phyloP scores from a whole-genome alignment of 2,797 vertebrate genomes.

The Peromyscus melanophrys region DNA sequence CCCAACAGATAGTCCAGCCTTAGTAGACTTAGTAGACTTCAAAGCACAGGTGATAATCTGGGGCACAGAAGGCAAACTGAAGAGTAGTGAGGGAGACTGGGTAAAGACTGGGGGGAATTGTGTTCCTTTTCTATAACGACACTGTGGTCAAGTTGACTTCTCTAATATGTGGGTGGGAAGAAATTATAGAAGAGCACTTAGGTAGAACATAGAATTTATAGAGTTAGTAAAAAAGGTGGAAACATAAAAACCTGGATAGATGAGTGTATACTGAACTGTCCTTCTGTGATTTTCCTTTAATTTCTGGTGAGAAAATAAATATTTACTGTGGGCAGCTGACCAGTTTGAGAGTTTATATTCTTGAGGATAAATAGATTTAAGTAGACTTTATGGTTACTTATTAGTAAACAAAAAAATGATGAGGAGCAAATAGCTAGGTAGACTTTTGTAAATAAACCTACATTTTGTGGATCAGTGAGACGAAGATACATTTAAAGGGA shows the following conservation, averaged over 20 bases:
- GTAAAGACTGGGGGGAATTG: neutral
- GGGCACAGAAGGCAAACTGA: neutral
- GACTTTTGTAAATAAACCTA: neutral
- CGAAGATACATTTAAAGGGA: neutral
- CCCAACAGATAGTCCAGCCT: constrained; percentile 30
- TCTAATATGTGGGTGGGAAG: neutral
- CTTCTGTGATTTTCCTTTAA: neutral
- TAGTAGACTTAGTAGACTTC: constrained; percentile 6
- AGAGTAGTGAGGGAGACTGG: neutral
- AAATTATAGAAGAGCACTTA: neutral
- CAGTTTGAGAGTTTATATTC: neutral
- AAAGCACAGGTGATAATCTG: constrained; percentile 15
- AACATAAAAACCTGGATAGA: neutral
- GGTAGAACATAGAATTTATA: neutral
- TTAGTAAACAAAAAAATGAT: neutral
- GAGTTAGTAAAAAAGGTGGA: neutral
- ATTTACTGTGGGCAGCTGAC: neutral
- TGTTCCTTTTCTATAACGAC: neutral
- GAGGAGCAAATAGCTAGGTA: neutral
- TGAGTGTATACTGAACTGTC: neutral
- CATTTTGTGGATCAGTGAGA: neutral
- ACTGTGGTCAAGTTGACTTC: neutral
- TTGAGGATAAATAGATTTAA: constrained; percentile 1
- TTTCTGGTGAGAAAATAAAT: neutral
- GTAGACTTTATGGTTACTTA: neutral